phyloP scores from a whole-genome alignment of 2,797 vertebrate species.

The Clarias pachynema region DNA sequence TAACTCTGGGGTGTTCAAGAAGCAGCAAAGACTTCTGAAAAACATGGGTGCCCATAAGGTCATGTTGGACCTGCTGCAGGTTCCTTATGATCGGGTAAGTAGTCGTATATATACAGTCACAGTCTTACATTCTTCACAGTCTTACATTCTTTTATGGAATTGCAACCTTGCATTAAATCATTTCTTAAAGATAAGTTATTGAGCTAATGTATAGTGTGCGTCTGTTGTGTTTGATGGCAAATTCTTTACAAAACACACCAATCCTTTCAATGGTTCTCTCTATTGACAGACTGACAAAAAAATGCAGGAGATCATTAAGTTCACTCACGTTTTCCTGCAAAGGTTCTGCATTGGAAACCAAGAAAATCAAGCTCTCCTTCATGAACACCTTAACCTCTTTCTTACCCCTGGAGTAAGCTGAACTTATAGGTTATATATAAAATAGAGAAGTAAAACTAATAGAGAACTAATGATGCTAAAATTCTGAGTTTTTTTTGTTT shows the following conservation, averaged over 20 bases:
- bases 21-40: conserved; percentile 94
- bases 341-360: conserved; percentile 94
- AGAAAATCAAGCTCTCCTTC: conserved; percentile 92
- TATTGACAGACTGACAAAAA: conserved; percentile 84
- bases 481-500: neutral
- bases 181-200: neutral
- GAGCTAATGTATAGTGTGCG: too few species aligned
- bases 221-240: neutral
- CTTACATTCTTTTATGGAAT: neutral
- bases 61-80: conserved; percentile 96
- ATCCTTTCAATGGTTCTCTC: conserved; percentile 7
- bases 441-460: neutral
- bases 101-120: neutral
- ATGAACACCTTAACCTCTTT: conserved; percentile 93
- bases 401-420: conserved; percentile 88
- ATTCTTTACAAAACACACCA: neutral
- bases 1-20: conserved; percentile 89
- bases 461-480: neutral
- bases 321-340: conserved; percentile 94
- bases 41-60: conserved; percentile 99
- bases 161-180: neutral
- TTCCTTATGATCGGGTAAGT: conserved; percentile 88
- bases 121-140: neutral
- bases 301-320: conserved; percentile 94
- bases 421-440: neutral